Conservation (phyloP, 2,797 vertebrate species). For the Caiman crocodilus region DNA sequence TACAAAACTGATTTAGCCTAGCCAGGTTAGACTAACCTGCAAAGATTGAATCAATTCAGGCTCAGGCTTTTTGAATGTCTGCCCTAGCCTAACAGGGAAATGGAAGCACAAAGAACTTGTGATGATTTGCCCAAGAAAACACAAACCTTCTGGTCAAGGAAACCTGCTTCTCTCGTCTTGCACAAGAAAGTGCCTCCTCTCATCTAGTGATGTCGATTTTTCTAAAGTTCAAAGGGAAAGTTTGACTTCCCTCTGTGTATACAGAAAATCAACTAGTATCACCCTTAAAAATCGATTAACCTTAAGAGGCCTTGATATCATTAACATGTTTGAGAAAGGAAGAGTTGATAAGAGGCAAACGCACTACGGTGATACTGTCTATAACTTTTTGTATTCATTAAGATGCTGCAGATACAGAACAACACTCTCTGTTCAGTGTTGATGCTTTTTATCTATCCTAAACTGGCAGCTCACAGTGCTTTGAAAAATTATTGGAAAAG, state of each 20-base stretch:
- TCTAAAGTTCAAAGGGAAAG: constrained; percentile 16
- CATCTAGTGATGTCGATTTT: neutral
- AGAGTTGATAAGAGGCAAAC: neutral
- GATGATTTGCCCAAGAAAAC: neutral
- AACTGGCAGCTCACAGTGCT: constrained; percentile 54
- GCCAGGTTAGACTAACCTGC: no score
- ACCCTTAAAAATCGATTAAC: neutral
- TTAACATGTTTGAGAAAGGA: neutral
- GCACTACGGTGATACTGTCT: neutral
- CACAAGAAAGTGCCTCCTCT: neutral
- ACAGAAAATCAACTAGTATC: neutral
- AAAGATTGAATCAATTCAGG: no score
- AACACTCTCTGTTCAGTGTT: constrained; percentile 60
- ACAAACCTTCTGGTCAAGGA: neutral
- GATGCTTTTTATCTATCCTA: constrained; percentile 67
- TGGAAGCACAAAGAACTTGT: neutral
- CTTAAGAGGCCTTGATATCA: neutral
- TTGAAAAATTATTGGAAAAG: constrained; percentile 68
- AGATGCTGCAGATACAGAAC: constrained; percentile 59
- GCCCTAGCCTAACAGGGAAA: neutral
- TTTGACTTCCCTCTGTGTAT: constrained; percentile 19
- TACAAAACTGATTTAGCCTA: no score
- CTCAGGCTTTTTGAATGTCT: neutral
- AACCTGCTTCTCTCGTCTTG: neutral
- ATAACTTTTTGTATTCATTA: constrained; percentile 60